phyloP scores from a whole-genome alignment of 2,888 invertebrate species.

The Pyrrhosoma nymphula region DNA sequence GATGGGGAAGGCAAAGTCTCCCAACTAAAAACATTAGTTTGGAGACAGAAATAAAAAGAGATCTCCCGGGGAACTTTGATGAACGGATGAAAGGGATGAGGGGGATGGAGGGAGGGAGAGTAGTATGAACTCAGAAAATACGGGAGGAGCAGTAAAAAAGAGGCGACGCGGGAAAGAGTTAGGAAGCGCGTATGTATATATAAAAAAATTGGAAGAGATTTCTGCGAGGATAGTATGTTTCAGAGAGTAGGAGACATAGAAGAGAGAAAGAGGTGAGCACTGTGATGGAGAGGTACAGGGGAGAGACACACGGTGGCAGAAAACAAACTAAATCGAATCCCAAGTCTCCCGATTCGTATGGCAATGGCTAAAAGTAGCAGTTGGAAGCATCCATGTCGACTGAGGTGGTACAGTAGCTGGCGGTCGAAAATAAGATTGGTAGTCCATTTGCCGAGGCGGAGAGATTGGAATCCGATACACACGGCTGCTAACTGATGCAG shows the following conservation, averaged over 20 bases:
- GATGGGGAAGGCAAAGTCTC: slow-evolving; percentile 48
- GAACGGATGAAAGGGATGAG: neutral
- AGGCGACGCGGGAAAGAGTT: too few species aligned
- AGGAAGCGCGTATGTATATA: too few species aligned
- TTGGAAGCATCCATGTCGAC: neutral
- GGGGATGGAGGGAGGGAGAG: neutral
- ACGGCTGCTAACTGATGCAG: slow-evolving; percentile 62
- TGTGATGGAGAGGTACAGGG: neutral
- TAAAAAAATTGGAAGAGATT: neutral
- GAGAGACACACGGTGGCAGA: neutral
- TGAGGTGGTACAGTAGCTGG: neutral
- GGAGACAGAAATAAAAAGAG: slow-evolving; percentile 44
- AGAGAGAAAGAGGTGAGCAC: neutral
- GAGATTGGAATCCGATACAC: slow-evolving; percentile 64
- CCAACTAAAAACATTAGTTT: slow-evolving; percentile 62
- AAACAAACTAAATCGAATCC: slow-evolving; percentile 54
- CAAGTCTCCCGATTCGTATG: too few species aligned
- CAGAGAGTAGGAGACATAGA: neutral
- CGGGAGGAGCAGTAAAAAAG: neutral
- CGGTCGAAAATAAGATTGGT: slow-evolving; percentile 61
- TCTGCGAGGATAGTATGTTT: neutral
- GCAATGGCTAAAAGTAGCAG: neutral
- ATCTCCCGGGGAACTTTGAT: neutral
- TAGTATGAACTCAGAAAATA: neutral
- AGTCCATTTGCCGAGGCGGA: slow-evolving; percentile 34